Evolutionary conservation across 1,140 invertebrate species (phyloP).

Genomic region (Formica exsecta): DNA sequence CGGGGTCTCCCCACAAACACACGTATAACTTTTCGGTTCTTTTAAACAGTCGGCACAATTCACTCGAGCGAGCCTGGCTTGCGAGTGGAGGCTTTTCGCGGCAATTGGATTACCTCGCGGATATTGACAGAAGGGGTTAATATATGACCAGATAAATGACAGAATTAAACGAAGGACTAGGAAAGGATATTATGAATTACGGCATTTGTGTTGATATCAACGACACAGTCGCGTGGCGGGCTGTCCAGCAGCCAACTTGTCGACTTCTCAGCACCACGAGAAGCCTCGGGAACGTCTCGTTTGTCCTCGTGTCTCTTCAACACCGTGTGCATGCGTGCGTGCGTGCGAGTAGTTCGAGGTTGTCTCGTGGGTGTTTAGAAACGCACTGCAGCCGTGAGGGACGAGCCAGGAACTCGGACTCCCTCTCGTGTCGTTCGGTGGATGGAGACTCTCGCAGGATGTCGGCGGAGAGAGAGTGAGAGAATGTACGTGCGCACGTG

Average conservation of each 20-base stretch:
- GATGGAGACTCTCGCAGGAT: conserved; percentile 73
- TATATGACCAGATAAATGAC: background rate
- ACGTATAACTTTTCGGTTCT: conserved; percentile 28
- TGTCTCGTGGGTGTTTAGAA: conserved; percentile 75
- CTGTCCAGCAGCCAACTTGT: conserved; percentile 14
- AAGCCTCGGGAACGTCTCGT: background rate
- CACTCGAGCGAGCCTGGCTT: background rate
- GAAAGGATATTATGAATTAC: background rate
- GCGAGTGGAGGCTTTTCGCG: background rate
- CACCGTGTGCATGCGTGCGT: conserved; percentile 50
- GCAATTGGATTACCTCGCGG: background rate
- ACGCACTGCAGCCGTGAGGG: conserved; percentile 76
- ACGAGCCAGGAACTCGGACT: conserved; percentile 76
- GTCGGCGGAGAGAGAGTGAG: conserved; percentile 52
- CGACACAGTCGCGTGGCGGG: conserved; percentile 37
- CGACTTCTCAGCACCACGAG: conserved; percentile 20
- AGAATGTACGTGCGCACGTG: background rate
- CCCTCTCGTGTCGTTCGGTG: conserved; percentile 74
- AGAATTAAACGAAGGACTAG: background rate
- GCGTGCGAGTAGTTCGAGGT: conserved; percentile 71
- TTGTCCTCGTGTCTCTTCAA: conserved; percentile 60
- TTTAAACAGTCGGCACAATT: conserved; percentile 37
- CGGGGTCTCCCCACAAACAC: background rate
- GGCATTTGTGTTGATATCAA: conserved; percentile 18
- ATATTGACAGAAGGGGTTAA: background rate